Evolutionary conservation across 1,140 invertebrate species (phyloP), one percentile per base, ranked within the genome.

Genomic region (Papilio glaucus): DNA sequence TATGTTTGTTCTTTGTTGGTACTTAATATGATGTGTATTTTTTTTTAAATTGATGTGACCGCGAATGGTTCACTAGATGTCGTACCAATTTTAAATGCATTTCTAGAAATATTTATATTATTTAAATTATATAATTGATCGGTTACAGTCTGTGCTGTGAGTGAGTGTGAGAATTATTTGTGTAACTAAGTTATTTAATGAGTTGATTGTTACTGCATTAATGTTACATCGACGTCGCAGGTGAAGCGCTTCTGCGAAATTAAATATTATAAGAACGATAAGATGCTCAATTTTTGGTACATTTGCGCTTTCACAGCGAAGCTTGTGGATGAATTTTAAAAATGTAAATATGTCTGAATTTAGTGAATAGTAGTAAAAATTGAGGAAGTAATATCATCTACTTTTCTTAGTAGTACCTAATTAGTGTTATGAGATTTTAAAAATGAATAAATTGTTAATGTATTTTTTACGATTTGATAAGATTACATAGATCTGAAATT

Each of bases 61-160:
- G 65, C 4, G 38, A 61, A 37, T 79, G 79, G 75, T 80, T 74
- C 81, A 80, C 81, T 67, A 76, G 71, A 87, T 84, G 90, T 92
- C 90, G 90, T 92, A 92, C 90, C 90, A 85, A 87, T 87, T 91
- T 82, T 67, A 87, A 92, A 85, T 92, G 90, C 90, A 92, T 92
- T 92, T 92, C 83, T 91, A 92, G 86, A 85, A 82, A 78, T 90
- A 91, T 90, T 91, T 89, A 90, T 90, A 83, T 87, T 86, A 88
- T 88, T 91, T 91, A 91, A 91, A 91, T 85, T 85, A 91, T 88
- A 85, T 73, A 87, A 82, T 83, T 84, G 81, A 86, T 89, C 80
- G 85, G 82, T 82, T 85, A 82, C 80, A 84, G 87, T 87, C 60
- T 84, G 87, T 87, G 87, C 87, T 90, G 88, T 90, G 89, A 89